Base-by-base conservation (phyloP, 2,113 vertebrate genomes). In the Lophotis ruficrista region DNA sequence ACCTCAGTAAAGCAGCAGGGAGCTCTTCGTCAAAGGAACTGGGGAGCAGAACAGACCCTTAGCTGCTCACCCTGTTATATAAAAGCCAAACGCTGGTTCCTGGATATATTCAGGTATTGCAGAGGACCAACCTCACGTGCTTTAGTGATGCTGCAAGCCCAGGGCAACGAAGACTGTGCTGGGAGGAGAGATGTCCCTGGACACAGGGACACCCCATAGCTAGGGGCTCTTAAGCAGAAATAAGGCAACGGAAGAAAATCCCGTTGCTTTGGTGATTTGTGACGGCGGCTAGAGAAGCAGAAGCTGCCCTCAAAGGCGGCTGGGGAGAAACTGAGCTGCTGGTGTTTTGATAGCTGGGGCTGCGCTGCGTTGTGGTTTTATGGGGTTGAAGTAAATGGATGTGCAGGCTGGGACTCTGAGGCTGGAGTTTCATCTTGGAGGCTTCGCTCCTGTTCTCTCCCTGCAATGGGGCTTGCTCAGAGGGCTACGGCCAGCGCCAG, bases 381-480 rank as follows among this genome's bases (percentile, higher is more conserved):
- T 20, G 24, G 83, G 71, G 41, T 8, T 80, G 68, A 65, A 89
- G 54, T 9, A 65, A 73, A 53, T 12, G 38, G 27, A 14, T 22
- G 28, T n/a, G 69, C n/a, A 83, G 79, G 79, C 8, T 77, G 85
- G 45, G 75, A 80, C 85, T 76, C n/a, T 81, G 93, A 91, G 72
- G 47, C 38, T 28, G 50, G 31, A 58, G 57, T 73, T 57, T 62
- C 22, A 2, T 45, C 31, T 28, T 30, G 90, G 73, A 71, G 75
- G 88, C 38, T 77, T 89, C 6, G 1, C 50, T 50, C 17, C 57
- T 37, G 27, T 24, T 79, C 69, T 66, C 47, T 45, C 22, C 83
- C 79, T 50, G 37, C n/a, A 33, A 11, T 0, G 20, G 73, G 78
- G 2, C 70, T 28, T 38, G 24, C 58, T 58, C 10, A 12, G 78